Conservation (phyloP, 2,113 vertebrate genomes). For the Alexandromys fortis region DNA sequence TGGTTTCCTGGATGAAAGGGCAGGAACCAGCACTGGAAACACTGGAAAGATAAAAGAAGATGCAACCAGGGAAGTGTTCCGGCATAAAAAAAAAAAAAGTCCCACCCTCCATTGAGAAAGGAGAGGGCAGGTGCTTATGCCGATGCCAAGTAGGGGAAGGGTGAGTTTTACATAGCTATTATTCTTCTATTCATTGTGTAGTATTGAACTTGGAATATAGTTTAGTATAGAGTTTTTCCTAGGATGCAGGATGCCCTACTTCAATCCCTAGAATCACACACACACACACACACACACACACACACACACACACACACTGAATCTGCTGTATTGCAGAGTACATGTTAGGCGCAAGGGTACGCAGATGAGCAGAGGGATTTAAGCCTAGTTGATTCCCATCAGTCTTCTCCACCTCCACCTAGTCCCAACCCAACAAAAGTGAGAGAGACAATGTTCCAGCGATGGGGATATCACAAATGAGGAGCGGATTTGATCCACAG, state of each 20-base stretch:
- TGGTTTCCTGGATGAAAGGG: constrained; percentile 43
- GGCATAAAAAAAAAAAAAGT: background rate
- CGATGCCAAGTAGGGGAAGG: background rate
- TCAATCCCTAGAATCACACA: background rate
- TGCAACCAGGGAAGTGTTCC: background rate
- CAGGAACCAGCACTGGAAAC: background rate
- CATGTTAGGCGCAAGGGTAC: background rate
- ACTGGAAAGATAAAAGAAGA: background rate
- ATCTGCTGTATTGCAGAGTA: background rate
- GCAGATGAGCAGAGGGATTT: background rate
- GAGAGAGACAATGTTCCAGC: background rate
- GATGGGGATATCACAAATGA: background rate
- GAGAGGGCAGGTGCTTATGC: background rate
- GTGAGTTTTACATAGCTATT: accelerated
- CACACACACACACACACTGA: too few relatives aligned
- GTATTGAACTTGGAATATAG: background rate
- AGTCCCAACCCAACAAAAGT: background rate
- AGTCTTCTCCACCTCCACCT: accelerated
- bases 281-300: background rate
- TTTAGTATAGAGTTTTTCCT: background rate
- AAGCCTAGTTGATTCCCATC: background rate
- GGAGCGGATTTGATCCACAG: background rate
- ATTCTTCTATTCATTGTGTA: background rate
- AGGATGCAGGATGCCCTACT: background rate
- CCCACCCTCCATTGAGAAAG: background rate